A percentile compares a stretch with the other conserved stretches of the same genome.
phyloP scores from a whole-genome alignment of 2,888 invertebrate genomes.

The Ochropleura plecta region DNA sequence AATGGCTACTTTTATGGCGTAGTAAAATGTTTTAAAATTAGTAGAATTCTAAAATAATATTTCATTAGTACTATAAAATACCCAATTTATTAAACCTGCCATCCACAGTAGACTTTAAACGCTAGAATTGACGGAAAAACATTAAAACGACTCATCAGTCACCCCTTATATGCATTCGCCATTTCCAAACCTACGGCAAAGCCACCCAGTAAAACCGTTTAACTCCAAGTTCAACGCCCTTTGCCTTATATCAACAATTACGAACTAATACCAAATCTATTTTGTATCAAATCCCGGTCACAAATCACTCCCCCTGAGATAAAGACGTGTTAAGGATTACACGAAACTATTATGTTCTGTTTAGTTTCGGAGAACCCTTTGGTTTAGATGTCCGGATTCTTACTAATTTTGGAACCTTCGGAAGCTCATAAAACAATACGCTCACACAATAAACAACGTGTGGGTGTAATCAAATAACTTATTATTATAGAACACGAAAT shows the following conservation, averaged over 20 bases:
- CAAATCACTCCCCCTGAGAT: slow-evolving; percentile 79
- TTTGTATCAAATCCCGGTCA: slow-evolving; percentile 77
- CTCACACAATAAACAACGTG: slow-evolving; percentile 49
- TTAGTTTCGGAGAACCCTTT: slow-evolving; percentile 76
- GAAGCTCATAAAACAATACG: slow-evolving; percentile 62
- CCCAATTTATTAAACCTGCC: slow-evolving; percentile 75
- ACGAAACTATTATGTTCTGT: slow-evolving; percentile 79
- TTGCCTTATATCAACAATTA: slow-evolving; percentile 57
- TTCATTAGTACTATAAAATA: slow-evolving; percentile 75
- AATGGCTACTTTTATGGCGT: slow-evolving; percentile 80
- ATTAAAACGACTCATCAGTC: slow-evolving; percentile 35
- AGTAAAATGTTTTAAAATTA: slow-evolving; percentile 80
- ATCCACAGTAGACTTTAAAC: slow-evolving; percentile 55
- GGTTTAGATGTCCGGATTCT: slow-evolving; percentile 68
- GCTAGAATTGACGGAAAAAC: slow-evolving; percentile 54
- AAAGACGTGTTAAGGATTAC: slow-evolving; percentile 82
- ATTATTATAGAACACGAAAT: slow-evolving; percentile 22
- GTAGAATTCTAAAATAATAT: slow-evolving; percentile 79
- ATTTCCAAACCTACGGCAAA: slow-evolving; percentile 33
- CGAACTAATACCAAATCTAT: slow-evolving; percentile 69
- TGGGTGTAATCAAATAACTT: slow-evolving; percentile 56
- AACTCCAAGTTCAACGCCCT: slow-evolving; percentile 45
- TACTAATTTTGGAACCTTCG: slow-evolving; percentile 72
- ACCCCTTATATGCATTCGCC: slow-evolving; percentile 18
- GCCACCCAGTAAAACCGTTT: slow-evolving; percentile 17